Percentiles rank a stretch among this genome's conserved stretches.
phyloP scores from a whole-genome alignment of 2,797 vertebrate genomes.

The Clarias laeviceps region DNA sequence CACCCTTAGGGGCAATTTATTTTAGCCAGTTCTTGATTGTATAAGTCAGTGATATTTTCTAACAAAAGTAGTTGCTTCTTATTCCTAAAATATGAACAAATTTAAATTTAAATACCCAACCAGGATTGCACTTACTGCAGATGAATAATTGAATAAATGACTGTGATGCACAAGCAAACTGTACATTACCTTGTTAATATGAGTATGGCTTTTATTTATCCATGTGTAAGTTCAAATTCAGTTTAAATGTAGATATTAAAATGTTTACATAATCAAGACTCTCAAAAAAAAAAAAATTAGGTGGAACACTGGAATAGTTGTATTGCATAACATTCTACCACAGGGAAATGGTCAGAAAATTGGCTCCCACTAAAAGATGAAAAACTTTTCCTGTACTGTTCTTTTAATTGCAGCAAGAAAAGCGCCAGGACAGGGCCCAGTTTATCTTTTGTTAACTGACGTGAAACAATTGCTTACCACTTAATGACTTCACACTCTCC shows the following conservation, averaged over 20 bases:
- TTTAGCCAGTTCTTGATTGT: not conserved
- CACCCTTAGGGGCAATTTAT: too few relatives aligned
- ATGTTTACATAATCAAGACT: not conserved
- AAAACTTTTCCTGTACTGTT: conserved; percentile 15
- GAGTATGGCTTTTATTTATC: not conserved
- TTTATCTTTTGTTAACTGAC: conserved; percentile 9
- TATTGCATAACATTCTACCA: not conserved
- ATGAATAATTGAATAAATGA: not conserved
- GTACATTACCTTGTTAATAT: not conserved
- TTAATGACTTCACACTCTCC: conserved; percentile 11
- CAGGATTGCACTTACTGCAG: not conserved
- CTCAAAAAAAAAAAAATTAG: conserved; percentile 7
- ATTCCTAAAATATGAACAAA: not conserved
- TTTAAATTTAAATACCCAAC: not conserved
- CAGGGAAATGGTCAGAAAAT: not conserved
- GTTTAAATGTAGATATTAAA: not conserved
- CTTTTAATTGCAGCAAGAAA: conserved; percentile 22
- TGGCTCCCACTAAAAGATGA: not conserved
- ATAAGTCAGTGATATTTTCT: not conserved
- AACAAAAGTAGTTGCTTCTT: not conserved
- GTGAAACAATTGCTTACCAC: conserved; percentile 4
- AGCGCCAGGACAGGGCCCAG: not conserved
- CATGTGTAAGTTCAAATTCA: not conserved
- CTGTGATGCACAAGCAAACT: not conserved
- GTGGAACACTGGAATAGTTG: not conserved